Base-by-base conservation (phyloP, 1,140 invertebrate genomes). In the Diploscapter pachys region DNA sequence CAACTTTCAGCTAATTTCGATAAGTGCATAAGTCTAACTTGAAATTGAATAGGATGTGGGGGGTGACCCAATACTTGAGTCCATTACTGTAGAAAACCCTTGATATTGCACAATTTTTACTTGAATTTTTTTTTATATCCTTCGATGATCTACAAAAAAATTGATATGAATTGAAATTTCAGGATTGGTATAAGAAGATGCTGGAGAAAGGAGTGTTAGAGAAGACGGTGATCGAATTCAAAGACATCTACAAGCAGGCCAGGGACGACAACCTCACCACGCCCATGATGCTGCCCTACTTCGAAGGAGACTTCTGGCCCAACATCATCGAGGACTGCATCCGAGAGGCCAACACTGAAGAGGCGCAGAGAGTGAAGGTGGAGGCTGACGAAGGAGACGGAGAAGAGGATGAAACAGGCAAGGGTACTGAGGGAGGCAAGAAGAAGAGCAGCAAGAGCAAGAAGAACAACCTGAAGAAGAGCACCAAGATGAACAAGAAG, bases 301-400 rank as follows among this genome's bases (percentile, higher is more conserved):
- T 99, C 87, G 96, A 99, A 88, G 97, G 97, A 62, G 97, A 99
- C 87, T 99, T 98, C 87, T 99, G 97, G 97, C 97, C 97, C 5
- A 98, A 98, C 88, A 95, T 98, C 6, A 88, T 99, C 5, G 97
- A 99, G 88, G 96, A 99, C 86, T 95, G 94, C 85, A 99, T 99
- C 51, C 63, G 71, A 72, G 75, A 97, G 86, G 94, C 98, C 82
- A 95, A 96, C 64, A 92, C 94, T 85, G 93, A 93, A 48, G 94
- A 95, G 87, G 86, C 85, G 9, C 85, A 87, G 56, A 31, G 75
- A 48, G 93, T 92, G 76, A 93, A 78, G 63, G 73, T 73, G 59
- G 63, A 73, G 63, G 77, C 77, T 4, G 72, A 66, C 49, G 76
- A 76, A 31, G 78, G 75, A 51, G 81, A 92, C 80, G 92, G 85